A percentile compares a stretch with the other conserved stretches of the same genome.
Evolutionary conservation across 2,113 vertebrate species (phyloP).

Genomic region (Pipa parva): DNA sequence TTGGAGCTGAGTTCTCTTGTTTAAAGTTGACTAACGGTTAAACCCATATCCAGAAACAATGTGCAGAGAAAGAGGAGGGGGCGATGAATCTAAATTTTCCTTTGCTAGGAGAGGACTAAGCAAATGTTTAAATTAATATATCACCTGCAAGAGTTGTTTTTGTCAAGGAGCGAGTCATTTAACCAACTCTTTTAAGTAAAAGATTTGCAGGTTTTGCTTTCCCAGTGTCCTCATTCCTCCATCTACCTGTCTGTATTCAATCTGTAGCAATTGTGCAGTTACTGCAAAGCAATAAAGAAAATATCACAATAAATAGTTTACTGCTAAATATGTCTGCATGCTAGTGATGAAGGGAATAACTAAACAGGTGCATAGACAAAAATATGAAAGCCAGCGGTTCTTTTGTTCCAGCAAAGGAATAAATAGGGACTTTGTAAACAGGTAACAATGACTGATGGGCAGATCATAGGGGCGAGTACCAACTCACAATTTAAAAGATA

Average conservation of each 20-base stretch:
- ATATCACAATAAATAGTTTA: background rate
- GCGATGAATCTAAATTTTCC: too few species aligned
- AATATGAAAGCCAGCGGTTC: too few species aligned
- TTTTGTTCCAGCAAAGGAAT: too few species aligned
- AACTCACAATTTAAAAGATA: too few species aligned
- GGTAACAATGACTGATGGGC: too few species aligned
- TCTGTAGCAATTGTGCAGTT: background rate
- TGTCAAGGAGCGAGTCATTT: background rate
- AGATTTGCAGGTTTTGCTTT: background rate
- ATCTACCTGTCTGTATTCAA: background rate
- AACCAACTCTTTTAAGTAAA: background rate
- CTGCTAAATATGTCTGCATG: background rate
- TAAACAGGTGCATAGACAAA: conserved; percentile 1
- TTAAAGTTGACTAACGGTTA: too few species aligned
- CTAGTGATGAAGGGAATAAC: background rate
- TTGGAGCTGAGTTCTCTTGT: too few species aligned
- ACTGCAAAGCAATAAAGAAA: conserved; percentile 9
- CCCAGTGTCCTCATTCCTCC: background rate
- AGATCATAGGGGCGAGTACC: too few species aligned
- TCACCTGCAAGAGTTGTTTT: background rate
- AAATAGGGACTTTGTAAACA: too few species aligned
- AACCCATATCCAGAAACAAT: too few species aligned
- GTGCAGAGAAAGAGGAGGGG: too few species aligned
- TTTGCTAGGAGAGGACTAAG: too few species aligned
- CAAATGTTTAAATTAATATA: conserved; percentile 2